These are phyloP conservation scores for Belgica antarctica DNA, from an alignment of 2,888 invertebrate genomes.

Conservation along the genomic window DNA sequence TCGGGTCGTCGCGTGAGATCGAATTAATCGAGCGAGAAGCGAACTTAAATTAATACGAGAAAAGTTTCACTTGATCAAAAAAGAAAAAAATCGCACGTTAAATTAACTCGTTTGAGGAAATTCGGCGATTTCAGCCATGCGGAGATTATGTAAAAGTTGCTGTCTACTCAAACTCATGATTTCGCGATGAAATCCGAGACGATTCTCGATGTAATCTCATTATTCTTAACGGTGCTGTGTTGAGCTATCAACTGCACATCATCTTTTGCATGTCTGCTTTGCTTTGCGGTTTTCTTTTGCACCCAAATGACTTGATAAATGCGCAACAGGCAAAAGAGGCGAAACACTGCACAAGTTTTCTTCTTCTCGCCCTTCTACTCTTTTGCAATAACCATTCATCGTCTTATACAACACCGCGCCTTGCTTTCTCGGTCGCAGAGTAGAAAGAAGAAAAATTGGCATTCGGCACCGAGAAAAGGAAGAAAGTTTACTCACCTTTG, in stretches of 20 bases:
- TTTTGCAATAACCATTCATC: constrained; percentile 15
- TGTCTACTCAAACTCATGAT: not conserved
- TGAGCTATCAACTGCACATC: constrained; percentile 2
- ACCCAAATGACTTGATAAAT: not conserved
- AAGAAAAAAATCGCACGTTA: too few relatives aligned
- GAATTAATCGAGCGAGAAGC: too few relatives aligned
- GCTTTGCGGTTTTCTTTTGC: not conserved
- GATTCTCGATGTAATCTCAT: constrained; percentile 11
- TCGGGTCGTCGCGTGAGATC: not conserved
- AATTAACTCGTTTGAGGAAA: too few relatives aligned
- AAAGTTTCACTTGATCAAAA: too few relatives aligned
- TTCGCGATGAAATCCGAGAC: not conserved
- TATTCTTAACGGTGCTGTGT: constrained; percentile 1
- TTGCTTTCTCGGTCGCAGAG: not conserved
- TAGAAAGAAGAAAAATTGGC: not conserved
- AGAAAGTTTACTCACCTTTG: constrained; percentile 18
- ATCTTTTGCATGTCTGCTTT: constrained; percentile 15
- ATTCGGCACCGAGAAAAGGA: constrained; percentile 16
- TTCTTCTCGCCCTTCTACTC: not conserved
- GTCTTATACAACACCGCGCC: constrained; percentile 25
- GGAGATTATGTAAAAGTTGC: not conserved
- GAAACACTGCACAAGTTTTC: constrained; percentile 1
- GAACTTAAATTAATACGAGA: too few relatives aligned
- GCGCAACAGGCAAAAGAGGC: not conserved
- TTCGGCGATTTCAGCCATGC: too few relatives aligned